Percentiles rank a stretch among this genome's conserved stretches.
phyloP scores from a whole-genome alignment of 2,888 invertebrate species.

The Stenchaetothrips biformis region DNA sequence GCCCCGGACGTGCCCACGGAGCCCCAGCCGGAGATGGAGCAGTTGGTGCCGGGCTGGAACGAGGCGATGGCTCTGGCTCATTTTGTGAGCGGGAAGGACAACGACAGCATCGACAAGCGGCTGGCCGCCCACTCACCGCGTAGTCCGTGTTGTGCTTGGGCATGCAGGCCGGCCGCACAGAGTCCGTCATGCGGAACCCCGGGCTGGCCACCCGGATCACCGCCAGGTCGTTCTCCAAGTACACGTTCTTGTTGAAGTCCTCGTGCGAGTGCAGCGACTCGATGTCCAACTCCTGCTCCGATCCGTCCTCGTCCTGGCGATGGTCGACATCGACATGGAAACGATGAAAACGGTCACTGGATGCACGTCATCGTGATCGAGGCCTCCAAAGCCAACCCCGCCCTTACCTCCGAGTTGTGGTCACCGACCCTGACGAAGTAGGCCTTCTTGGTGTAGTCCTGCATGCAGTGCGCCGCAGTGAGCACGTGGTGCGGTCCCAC shows the following conservation, averaged over 20 bases:
- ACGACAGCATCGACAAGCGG: background rate
- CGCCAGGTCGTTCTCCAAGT: constrained; percentile 71
- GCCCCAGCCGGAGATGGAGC: constrained; percentile 81
- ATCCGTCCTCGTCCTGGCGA: constrained; percentile 55
- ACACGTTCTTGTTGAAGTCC: constrained; percentile 57
- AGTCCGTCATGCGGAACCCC: constrained; percentile 58
- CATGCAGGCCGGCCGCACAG: constrained; percentile 71
- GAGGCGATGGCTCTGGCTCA: background rate
- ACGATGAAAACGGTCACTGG: too few relatives aligned
- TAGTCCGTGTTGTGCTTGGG: constrained; percentile 55
- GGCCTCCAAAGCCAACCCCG: background rate
- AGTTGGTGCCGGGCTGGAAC: constrained; percentile 52
- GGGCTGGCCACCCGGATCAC: constrained; percentile 59
- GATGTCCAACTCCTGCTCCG: constrained; percentile 64
- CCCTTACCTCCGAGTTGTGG: constrained; percentile 60
- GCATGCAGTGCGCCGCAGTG: constrained; percentile 69
- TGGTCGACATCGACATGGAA: too few relatives aligned
- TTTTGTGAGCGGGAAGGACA: background rate
- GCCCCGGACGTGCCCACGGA: constrained; percentile 50
- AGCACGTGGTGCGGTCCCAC: constrained; percentile 59
- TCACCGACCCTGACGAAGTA: constrained; percentile 70
- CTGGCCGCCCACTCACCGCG: constrained; percentile 39
- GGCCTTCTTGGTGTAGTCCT: constrained; percentile 60
- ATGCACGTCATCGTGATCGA: too few relatives aligned
- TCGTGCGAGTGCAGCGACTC: constrained; percentile 66